Percentiles rank a stretch among this genome's conserved stretches.
phyloP scores from a whole-genome alignment of 2,113 vertebrate species.

The Procavia capensis region DNA sequence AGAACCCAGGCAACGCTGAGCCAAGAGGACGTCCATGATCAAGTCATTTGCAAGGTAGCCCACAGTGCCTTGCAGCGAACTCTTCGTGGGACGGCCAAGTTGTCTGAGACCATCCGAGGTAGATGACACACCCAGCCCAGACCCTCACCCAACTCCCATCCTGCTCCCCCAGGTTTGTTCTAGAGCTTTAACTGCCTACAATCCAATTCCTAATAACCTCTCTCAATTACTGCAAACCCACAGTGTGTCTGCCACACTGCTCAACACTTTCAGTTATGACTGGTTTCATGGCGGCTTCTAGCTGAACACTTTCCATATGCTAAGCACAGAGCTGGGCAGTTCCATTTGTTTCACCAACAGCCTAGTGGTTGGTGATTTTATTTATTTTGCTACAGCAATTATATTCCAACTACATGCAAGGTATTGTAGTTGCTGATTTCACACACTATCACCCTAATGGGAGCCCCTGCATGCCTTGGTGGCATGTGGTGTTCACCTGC shows the following conservation, averaged over 20 bases:
- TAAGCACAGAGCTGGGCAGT: not conserved
- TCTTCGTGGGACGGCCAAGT: slow-evolving; percentile 55
- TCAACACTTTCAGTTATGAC: not conserved
- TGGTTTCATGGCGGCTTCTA: not conserved
- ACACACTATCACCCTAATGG: too few relatives aligned
- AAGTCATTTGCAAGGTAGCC: slow-evolving; percentile 67
- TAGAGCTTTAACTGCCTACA: fast-evolving
- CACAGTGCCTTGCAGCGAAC: fast-evolving
- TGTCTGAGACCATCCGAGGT: slow-evolving; percentile 69
- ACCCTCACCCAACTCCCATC: not conserved
- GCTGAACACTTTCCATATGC: too few relatives aligned
- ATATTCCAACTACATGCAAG: too few relatives aligned
- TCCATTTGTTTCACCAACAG: not conserved
- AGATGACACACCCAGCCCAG: not conserved
- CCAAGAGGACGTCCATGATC: not conserved
- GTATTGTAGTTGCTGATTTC: too few relatives aligned
- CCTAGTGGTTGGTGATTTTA: too few relatives aligned
- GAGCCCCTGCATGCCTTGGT: too few relatives aligned
- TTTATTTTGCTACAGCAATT: too few relatives aligned
- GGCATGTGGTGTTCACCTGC: slow-evolving; percentile 69
- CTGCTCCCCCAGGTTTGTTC: not conserved
- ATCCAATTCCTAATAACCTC: not conserved
- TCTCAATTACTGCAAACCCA: fast-evolving
- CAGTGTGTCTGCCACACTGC: fast-evolving
- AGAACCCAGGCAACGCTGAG: fast-evolving